A percentile compares a stretch with the other conserved stretches of the same genome.
These are phyloP conservation scores for Siniperca undulata DNA, from an alignment of 2,797 vertebrate genomes.

Conservation along the genomic window DNA sequence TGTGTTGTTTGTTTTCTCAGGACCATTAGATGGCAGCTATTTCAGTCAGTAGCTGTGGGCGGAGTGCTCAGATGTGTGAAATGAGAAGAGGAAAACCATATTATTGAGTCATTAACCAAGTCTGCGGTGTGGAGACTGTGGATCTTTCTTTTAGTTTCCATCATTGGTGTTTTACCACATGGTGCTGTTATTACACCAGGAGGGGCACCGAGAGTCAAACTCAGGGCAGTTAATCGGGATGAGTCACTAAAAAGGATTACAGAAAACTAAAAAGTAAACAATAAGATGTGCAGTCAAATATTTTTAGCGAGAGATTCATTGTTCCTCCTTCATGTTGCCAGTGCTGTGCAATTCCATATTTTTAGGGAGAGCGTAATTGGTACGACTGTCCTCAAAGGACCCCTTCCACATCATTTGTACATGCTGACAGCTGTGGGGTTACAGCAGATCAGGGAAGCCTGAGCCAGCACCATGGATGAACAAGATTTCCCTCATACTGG, in stretches of 20 bases:
- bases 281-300: background rate
- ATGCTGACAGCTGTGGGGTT: constrained; percentile 34
- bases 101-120: constrained; percentile 68
- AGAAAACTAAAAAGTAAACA: too few relatives aligned
- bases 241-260: background rate
- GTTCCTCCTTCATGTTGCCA: too few relatives aligned
- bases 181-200: constrained; percentile 29
- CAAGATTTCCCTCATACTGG: background rate
- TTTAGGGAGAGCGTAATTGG: constrained; percentile 21
- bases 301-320: too few relatives aligned
- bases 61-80: constrained; percentile 71
- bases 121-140: constrained; percentile 25
- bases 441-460: constrained; percentile 31
- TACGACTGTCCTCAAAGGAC: background rate
- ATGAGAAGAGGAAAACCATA: constrained; percentile 63
- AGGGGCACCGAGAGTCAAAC: constrained; percentile 17
- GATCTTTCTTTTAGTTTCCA: constrained; percentile 25
- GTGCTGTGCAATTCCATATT: background rate
- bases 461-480: background rate
- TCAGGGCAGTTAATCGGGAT: constrained; percentile 12
- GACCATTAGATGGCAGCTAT: constrained; percentile 70
- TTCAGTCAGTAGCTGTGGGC: constrained; percentile 64
- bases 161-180: constrained; percentile 33
- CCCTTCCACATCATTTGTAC: background rate
- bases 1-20: constrained; percentile 68